Evolutionary conservation across 2,797 vertebrate species (phyloP), one percentile per base, ranked within the genome.

Genomic region (Etheostoma perlongum): DNA sequence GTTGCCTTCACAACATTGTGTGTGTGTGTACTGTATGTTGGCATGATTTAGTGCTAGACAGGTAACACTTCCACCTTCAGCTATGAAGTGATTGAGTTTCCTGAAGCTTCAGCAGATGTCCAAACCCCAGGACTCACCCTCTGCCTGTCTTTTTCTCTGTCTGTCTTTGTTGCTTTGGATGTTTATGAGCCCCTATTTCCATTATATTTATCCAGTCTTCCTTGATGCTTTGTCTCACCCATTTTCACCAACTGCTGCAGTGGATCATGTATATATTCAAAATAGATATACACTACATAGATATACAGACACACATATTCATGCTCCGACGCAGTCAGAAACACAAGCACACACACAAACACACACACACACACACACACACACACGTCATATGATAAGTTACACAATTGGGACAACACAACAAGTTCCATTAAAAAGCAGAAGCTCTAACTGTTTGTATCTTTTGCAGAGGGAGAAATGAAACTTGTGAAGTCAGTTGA

Each of bases 41-140:
- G 77, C 74, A 73, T 85, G 84, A 83, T 85, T 84, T 67, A 84
- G 47, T 73, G 73, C 64, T 40, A 81, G 74, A 65, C 70, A 95
- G 91, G 86, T 89, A 91, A 87, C 89, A 89, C 67, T 85, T 92
- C 81, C 79, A 92, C 94, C 91, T 90, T 79, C 70, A 87, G 87
- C 91, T 92, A 94, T 95, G 94, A 96, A 94, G 89, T 95, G 94
- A 97, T 95, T 95, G 94, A 83, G 82, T 96, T 96, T 95, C 93
- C 92, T 93, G 93, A 96, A 94, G 93, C 91, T 94, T 91, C 91
- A 93, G 92, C 91, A 91, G 95, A 95, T 94, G 87, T 91, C 3
- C 88, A 8, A 57, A 79, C 80, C 79, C 64, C 84, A 83, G 72
- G 72, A 85, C 78, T 85, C 84, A 61, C 53, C 71, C 51, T 85